Evolutionary conservation across 2,113 vertebrate species (phyloP).

Genomic region (Otus sunia): DNA sequence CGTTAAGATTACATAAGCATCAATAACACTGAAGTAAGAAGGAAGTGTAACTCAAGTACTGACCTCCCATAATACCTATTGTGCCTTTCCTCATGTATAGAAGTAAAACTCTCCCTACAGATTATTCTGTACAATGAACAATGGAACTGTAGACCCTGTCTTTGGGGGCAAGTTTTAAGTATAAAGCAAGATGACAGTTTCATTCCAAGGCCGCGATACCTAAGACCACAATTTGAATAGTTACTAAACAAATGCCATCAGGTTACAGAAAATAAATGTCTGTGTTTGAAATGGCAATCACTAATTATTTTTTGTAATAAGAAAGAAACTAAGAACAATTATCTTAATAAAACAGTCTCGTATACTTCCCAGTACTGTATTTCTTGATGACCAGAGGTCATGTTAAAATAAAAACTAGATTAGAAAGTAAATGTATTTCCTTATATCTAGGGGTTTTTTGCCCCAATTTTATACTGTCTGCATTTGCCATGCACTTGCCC

Average conservation of each 20-base stretch:
- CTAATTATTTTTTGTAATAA: not conserved
- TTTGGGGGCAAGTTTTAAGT: not conserved
- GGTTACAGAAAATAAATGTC: not conserved
- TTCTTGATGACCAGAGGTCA: not conserved
- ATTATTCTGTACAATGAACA: not conserved
- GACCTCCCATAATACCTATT: not conserved
- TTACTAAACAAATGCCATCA: not conserved
- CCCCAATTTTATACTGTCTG: not conserved
- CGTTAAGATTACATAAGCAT: not conserved
- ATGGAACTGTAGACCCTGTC: not conserved
- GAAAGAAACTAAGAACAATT: not conserved
- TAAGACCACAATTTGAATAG: not conserved
- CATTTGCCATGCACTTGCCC: not conserved
- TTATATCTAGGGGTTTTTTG: not conserved
- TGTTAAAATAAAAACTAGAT: not conserved
- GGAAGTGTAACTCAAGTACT: not conserved
- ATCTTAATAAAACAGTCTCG: not conserved
- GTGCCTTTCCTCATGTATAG: fast-evolving
- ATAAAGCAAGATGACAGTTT: not conserved
- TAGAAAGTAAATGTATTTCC: not conserved
- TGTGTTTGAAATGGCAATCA: not conserved
- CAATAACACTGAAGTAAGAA: not conserved
- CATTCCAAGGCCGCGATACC: not conserved
- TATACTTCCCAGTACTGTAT: not conserved
- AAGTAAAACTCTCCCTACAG: not conserved